Conservation (phyloP, 2,888 invertebrate species). For the Sarcophaga carnaria region DNA sequence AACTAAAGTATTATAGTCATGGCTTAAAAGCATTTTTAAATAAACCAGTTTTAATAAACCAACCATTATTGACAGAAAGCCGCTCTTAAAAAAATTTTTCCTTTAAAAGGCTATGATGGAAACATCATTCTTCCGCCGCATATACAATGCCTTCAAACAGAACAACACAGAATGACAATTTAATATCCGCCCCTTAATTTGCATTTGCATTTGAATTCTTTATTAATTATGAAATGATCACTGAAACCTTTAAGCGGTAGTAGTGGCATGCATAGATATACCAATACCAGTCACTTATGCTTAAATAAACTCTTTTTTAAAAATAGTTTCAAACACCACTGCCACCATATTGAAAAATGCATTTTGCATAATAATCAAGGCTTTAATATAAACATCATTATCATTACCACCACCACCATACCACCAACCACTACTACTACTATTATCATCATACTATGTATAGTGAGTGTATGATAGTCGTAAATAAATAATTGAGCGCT, state of each 20-base stretch:
- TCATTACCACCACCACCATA: neutral
- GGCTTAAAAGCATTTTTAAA: no score
- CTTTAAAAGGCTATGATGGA: neutral
- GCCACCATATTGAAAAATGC: slow-evolving; percentile 33
- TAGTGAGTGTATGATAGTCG: neutral
- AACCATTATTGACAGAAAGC: no score
- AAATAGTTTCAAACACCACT: slow-evolving; percentile 38
- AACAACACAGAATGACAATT: slow-evolving; percentile 52
- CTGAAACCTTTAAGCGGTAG: slow-evolving; percentile 20
- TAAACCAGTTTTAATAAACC: no score
- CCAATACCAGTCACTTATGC: no score
- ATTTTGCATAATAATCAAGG: slow-evolving; percentile 63
- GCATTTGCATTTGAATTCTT: slow-evolving; percentile 23
- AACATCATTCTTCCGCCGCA: slow-evolving; percentile 27
- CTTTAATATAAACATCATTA: neutral
- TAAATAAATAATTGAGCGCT: slow-evolving; percentile 52
- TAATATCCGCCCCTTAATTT: slow-evolving; percentile 51
- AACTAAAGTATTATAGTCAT: no score
- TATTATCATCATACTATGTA: neutral
- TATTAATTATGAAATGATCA: slow-evolving; percentile 20
- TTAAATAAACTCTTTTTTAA: neutral
- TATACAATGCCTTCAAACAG: neutral
- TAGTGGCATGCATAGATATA: neutral
- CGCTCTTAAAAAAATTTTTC: neutral
- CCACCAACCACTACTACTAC: neutral